These are phyloP conservation scores for Geopemphigus sp. DNA, from an alignment of 1,140 invertebrate species.

Conservation along the genomic window DNA sequence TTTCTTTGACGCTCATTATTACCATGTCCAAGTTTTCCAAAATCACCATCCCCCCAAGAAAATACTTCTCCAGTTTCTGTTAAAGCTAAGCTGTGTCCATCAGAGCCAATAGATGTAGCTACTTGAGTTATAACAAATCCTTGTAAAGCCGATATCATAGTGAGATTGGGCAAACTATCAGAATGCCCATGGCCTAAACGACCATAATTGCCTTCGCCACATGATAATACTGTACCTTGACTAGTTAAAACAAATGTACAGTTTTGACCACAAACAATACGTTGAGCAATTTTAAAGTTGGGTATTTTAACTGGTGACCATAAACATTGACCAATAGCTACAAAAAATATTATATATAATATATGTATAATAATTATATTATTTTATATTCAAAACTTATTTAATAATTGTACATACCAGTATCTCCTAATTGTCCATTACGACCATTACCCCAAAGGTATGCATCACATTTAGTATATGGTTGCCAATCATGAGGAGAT, in stretches of 20 bases:
- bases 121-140: slow-evolving; percentile 67
- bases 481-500: slow-evolving; percentile 67
- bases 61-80: slow-evolving; percentile 65
- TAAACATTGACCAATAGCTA: slow-evolving; percentile 43
- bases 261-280: slow-evolving; percentile 67
- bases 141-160: slow-evolving; percentile 66
- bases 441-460: slow-evolving; percentile 67
- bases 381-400: neutral
- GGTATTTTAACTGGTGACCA: slow-evolving; percentile 28
- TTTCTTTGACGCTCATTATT: slow-evolving; percentile 66
- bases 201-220: slow-evolving; percentile 64
- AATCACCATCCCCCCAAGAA: slow-evolving; percentile 64
- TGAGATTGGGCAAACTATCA: slow-evolving; percentile 63
- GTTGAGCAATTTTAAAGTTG: slow-evolving; percentile 57
- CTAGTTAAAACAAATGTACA: slow-evolving; percentile 64
- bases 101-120: slow-evolving; percentile 64
- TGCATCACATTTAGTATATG: slow-evolving; percentile 65
- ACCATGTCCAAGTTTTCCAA: slow-evolving; percentile 68
- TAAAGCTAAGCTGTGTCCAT: slow-evolving; percentile 64
- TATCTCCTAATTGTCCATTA: slow-evolving; percentile 66
- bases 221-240: slow-evolving; percentile 62
- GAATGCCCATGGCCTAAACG: slow-evolving; percentile 64
- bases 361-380: neutral
- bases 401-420: slow-evolving; percentile 54
- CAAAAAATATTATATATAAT: no score